Base-by-base conservation (phyloP, 2,888 invertebrate species). In the Trichopoda pennipes region DNA sequence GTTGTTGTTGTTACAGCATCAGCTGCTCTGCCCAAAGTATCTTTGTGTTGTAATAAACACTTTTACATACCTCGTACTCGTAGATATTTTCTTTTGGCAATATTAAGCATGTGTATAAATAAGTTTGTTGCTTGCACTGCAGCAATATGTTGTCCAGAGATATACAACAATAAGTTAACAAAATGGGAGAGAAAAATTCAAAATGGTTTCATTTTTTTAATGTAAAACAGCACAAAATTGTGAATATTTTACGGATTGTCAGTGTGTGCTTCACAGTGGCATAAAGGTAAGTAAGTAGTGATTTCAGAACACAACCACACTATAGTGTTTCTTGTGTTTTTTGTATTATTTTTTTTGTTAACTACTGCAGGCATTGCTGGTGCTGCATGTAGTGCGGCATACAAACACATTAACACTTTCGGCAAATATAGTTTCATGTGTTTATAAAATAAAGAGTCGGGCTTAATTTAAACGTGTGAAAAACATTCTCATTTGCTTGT, bases 141-240 rank as follows among this genome's bases (percentile, higher is more conserved):
- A 74, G 79, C 68, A 74, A 79, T 79, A 66, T 76, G 74, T 70
- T 73, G 82, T 56, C 75, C 81, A 74, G 55, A 58, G 66, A 61
- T 44, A 16, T 55, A 69, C 42, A 38, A 61, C 56, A 73, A 53
- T 35, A 55, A 17, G 28, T 76, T 60, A 55, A 70, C 70, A 70
- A 70, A 77, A 70, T 70, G 70, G 77, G 14, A 63, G 55, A 64
- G 35, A 68, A 61, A 72, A 63, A 72, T 68, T 75, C 64, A 78
- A 78, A 82, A 82, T 75, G 79, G 70, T 75, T 82, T 75, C 55
- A 60, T 82, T 82, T 82, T n/a, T 82, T 66, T 55, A 42, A 60
- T 19, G 21, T 53, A 69, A 56, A 17, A 38, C 42, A 35, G 38
- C 16, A 17, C 3, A 49, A 51, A 58, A 72, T 44, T 66, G 42